These are phyloP conservation scores for Corythaeola cristata DNA, from an alignment of 2,113 vertebrate genomes.

Conservation along the genomic window DNA sequence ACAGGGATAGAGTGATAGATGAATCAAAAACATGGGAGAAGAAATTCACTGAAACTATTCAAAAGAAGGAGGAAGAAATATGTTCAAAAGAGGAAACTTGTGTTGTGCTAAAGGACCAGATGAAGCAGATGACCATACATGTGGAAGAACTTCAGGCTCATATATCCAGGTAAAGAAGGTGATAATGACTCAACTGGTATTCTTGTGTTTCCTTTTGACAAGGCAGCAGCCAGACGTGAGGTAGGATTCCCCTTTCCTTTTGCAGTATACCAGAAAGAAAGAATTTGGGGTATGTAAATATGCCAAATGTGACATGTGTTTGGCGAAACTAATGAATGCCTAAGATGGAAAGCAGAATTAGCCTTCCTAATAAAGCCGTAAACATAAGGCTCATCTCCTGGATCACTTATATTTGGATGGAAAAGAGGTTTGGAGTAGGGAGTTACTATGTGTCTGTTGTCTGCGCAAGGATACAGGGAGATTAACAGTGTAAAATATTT, in stretches of 20 bases:
- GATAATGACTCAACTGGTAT: not conserved
- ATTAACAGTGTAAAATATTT: not conserved
- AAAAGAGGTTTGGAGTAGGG: not conserved
- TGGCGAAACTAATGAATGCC: not conserved
- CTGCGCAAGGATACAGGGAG: not conserved
- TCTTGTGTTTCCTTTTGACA: not conserved
- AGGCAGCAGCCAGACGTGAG: not conserved
- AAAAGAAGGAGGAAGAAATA: slow-evolving; percentile 89
- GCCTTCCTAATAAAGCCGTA: not conserved
- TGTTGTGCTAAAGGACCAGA: slow-evolving; percentile 76
- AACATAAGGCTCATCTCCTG: not conserved
- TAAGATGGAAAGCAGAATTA: not conserved
- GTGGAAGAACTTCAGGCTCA: slow-evolving; percentile 81
- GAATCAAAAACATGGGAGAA: slow-evolving; percentile 91
- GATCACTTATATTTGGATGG: not conserved
- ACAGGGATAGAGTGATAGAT: slow-evolving; percentile 91
- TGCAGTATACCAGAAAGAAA: not conserved
- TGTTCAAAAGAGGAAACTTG: slow-evolving; percentile 80
- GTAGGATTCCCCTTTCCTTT: not conserved
- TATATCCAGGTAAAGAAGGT: slow-evolving; percentile 72
- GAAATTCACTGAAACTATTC: slow-evolving; percentile 85
- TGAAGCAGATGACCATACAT: slow-evolving; percentile 75
- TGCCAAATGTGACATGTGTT: not conserved
- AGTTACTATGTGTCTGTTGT: not conserved
- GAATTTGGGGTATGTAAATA: not conserved